Evolutionary conservation across 2,113 vertebrate species (phyloP).

Genomic region (Dicerorhinus sumatrensis): DNA sequence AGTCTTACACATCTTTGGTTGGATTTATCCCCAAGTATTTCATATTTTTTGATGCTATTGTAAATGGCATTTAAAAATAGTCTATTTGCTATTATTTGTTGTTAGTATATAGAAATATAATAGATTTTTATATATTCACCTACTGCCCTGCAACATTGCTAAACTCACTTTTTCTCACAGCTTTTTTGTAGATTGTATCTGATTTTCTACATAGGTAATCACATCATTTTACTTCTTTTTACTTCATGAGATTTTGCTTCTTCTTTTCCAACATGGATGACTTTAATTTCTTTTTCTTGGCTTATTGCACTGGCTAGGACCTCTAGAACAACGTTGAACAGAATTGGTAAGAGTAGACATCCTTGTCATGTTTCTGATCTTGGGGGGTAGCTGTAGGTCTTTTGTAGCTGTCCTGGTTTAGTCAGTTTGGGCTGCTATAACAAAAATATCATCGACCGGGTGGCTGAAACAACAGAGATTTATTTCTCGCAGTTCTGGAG

Average conservation of each 20-base stretch:
- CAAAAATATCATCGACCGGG: neutral
- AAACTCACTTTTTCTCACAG: neutral
- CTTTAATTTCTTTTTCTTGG: neutral
- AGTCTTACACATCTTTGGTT: neutral
- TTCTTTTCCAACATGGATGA: neutral
- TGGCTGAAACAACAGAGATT: neutral
- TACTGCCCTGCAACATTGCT: neutral
- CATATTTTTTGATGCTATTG: neutral
- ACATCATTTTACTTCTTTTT: neutral
- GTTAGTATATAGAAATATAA: neutral
- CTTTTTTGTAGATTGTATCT: neutral
- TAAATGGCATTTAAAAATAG: neutral
- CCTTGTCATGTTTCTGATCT: neutral
- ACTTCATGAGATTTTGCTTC: neutral
- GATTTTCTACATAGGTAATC: neutral
- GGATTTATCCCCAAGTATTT: neutral
- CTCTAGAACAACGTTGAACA: neutral
- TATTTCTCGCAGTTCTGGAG: neutral
- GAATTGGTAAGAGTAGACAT: neutral
- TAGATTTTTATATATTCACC: neutral
- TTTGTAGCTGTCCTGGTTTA: neutral
- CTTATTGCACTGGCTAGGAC: neutral
- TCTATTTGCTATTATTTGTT: neutral
- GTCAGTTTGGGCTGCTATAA: neutral
- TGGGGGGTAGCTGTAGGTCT: neutral